These are phyloP conservation scores for Luperina testacea DNA, from an alignment of 2,888 invertebrate genomes.

Conservation along the genomic window DNA sequence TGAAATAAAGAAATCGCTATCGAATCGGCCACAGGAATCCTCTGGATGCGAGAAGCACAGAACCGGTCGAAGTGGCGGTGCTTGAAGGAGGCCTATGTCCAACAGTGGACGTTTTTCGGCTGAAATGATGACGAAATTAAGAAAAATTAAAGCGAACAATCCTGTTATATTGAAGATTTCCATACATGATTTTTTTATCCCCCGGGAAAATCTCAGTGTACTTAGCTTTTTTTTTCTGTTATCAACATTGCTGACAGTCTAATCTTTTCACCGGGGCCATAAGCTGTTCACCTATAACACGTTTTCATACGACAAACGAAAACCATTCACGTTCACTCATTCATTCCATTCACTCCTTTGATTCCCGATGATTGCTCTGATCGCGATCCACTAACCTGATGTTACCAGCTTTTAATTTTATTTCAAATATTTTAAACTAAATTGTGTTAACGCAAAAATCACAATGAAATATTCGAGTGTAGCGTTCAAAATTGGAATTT, in stretches of 20 bases:
- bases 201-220: not conserved
- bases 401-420: constrained; percentile 54
- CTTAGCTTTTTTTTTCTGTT: not conserved
- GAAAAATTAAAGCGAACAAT: not conserved
- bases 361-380: constrained; percentile 72
- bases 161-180: not conserved
- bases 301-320: not conserved
- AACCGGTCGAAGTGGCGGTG: not conserved
- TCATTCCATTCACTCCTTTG: constrained; percentile 67
- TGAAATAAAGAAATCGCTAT: not conserved
- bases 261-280: not conserved
- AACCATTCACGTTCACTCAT: constrained; percentile 34
- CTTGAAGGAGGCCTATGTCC: not conserved
- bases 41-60: not conserved
- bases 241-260: not conserved
- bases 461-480: constrained; percentile 41
- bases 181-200: constrained; percentile 22
- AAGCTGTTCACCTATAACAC: not conserved
- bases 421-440: constrained; percentile 54
- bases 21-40: not conserved
- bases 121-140: not conserved
- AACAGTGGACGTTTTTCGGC: not conserved
- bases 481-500: constrained; percentile 40
- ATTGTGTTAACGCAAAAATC: constrained; percentile 52
- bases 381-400: constrained; percentile 47